Conservation (phyloP, 2,888 invertebrate species). For the Drosophila mayaguana region DNA sequence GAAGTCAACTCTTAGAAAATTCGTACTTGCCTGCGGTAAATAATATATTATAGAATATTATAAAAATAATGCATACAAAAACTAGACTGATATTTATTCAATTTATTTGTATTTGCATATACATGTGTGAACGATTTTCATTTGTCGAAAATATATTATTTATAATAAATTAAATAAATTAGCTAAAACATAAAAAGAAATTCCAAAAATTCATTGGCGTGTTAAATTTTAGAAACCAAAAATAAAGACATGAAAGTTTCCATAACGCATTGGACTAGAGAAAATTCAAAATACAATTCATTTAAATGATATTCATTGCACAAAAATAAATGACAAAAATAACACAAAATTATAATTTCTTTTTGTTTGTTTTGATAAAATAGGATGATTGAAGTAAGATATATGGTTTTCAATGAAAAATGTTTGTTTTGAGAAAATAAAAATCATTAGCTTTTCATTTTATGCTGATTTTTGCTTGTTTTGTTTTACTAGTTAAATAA, state of each 20-base stretch:
- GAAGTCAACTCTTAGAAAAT: too few species aligned
- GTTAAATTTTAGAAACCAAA: conserved; percentile 49
- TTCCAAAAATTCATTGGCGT: conserved; percentile 60
- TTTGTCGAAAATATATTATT: conserved; percentile 55
- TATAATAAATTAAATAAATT: conserved; percentile 77
- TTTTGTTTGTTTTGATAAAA: conserved; percentile 30
- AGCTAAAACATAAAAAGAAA: conserved; percentile 75
- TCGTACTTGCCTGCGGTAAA: too few species aligned
- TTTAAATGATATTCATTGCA: conserved; percentile 52
- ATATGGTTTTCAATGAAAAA: conserved; percentile 29
- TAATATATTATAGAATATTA: too few species aligned
- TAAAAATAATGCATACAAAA: background rate
- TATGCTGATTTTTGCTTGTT: background rate
- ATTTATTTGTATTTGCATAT: conserved; percentile 55
- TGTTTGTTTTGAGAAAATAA: conserved; percentile 34
- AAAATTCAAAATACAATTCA: conserved; percentile 62
- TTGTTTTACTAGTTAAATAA: conserved; percentile 54
- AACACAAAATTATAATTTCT: conserved; percentile 13
- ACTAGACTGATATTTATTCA: conserved; percentile 32
- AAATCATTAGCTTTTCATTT: conserved; percentile 32
- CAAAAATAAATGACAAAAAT: conserved; percentile 37
- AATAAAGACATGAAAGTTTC: conserved; percentile 48
- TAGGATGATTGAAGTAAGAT: conserved; percentile 35
- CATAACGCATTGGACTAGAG: conserved; percentile 70
- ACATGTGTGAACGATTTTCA: conserved; percentile 53